Base-by-base conservation (phyloP, 2,888 invertebrate genomes). In the Pammene fasciana region DNA sequence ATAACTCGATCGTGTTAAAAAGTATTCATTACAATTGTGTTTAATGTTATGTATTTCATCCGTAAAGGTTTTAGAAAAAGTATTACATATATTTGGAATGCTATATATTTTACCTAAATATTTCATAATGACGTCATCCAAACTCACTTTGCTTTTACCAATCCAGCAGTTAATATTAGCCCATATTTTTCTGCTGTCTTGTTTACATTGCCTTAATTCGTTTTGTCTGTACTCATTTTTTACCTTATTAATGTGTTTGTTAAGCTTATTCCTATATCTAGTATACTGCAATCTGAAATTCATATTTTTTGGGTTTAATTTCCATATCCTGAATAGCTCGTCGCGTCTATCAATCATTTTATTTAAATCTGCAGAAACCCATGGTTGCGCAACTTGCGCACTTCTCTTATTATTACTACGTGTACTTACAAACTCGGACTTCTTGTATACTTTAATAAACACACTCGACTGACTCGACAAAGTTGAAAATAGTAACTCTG, bases 261-360 rank as follows among this genome's bases (percentile, higher is more conserved):
- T 46, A n/a, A 46, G 62, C 45, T 59, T 59, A 57, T 59, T 43
- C 67, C 67, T 6, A 64, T 43, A 50, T 34, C 61, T 26, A 48
- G 55, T 61, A 36, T 68, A 61, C 52, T 46, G 46, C 4, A 46
- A 14, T 46, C 46, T 46, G 7, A n/a, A 50, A 9, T 50, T 50
- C 50, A 50, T 50, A 10, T 50, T 50, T 18, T 50, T 52, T n/a
- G 68, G 70, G 11, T 48, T 57, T 1, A 55, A 26, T 52, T 72
- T 70, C 67, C 67, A 70, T 10, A 16, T 54, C 6, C 61, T 45
- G 26, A 70, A 65, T 8, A 70, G 48, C 16, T 60, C 59, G 50
- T 50, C 50, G 18, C 50, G 50, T 18, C 50, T 16, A 9, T 14
- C 9, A 50, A 18, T 50, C 50, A 50, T 50, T 50, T 50, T 18